Evolutionary conservation across 2,888 invertebrate genomes (phyloP).

Genomic region (Apotomis capreana): DNA sequence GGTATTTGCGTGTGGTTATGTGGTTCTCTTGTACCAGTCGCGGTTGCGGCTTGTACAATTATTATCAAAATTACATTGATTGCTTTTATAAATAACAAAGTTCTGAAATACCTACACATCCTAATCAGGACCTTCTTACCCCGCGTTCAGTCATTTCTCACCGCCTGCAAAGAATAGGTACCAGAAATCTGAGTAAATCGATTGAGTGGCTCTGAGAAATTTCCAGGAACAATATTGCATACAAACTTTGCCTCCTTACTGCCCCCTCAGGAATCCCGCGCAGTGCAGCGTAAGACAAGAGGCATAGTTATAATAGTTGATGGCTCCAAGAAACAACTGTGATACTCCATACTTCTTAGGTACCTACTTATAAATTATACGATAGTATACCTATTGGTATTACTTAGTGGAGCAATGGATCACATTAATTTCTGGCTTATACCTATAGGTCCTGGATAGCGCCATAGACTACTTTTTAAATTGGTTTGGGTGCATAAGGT

Average conservation of each 20-base stretch:
- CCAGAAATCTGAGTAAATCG: conserved; percentile 21
- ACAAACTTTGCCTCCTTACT: conserved; percentile 28
- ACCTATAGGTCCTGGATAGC: too few relatives aligned
- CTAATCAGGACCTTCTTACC: background rate
- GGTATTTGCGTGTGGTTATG: too few relatives aligned
- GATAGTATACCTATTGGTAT: too few relatives aligned
- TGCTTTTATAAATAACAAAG: too few relatives aligned
- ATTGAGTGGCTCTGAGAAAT: conserved; percentile 30
- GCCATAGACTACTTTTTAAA: too few relatives aligned
- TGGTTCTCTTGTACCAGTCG: too few relatives aligned
- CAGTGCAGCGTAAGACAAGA: conserved; percentile 21
- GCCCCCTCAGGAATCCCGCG: conserved; percentile 15
- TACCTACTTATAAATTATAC: background rate
- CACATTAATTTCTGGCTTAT: too few relatives aligned
- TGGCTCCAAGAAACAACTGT: conserved; percentile 15
- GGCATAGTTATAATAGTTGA: conserved; percentile 28
- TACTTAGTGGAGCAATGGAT: too few relatives aligned
- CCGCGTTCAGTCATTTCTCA: background rate
- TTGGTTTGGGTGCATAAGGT: too few relatives aligned
- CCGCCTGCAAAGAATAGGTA: conserved; percentile 1
- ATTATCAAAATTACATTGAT: too few relatives aligned
- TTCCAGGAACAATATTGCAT: conserved; percentile 30
- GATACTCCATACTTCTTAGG: background rate
- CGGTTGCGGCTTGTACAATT: too few relatives aligned
- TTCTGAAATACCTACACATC: background rate